Evolutionary conservation across 2,113 vertebrate genomes (phyloP).

Genomic region (Dermatemys mawii): DNA sequence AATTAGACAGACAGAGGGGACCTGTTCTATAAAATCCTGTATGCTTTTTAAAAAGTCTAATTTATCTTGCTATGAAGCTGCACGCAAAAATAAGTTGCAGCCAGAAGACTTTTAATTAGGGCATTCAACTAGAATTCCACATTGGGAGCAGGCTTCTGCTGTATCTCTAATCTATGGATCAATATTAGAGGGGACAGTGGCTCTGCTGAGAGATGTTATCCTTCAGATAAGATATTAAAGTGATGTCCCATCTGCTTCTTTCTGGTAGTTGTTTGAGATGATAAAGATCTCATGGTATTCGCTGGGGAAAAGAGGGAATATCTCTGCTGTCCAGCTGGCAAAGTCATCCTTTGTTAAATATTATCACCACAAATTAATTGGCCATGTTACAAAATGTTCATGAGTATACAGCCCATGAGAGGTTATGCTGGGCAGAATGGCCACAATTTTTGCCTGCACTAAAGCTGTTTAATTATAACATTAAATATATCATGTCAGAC

Average conservation of each 20-base stretch:
- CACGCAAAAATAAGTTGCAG: neutral
- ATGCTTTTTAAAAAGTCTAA: neutral
- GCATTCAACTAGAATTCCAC: rapidly evolving
- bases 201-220: neutral
- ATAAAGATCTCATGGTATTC: conserved; percentile 34
- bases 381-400: neutral
- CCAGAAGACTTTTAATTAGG: neutral
- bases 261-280: conserved; percentile 2
- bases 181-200: neutral
- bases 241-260: neutral
- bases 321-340: conserved; percentile 41
- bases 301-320: conserved; percentile 7
- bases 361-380: conserved; percentile 42
- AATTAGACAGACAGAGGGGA: neutral
- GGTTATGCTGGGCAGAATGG: neutral
- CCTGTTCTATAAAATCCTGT: conserved; percentile 2
- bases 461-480: neutral
- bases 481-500: neutral
- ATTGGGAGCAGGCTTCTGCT: neutral
- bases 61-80: neutral
- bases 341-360: conserved; percentile 45
- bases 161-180: neutral
- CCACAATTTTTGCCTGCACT: neutral
- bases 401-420: neutral
- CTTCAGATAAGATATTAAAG: conserved; percentile 25